Conservation (phyloP, 2,888 invertebrate species). For the Dicycla oo region DNA sequence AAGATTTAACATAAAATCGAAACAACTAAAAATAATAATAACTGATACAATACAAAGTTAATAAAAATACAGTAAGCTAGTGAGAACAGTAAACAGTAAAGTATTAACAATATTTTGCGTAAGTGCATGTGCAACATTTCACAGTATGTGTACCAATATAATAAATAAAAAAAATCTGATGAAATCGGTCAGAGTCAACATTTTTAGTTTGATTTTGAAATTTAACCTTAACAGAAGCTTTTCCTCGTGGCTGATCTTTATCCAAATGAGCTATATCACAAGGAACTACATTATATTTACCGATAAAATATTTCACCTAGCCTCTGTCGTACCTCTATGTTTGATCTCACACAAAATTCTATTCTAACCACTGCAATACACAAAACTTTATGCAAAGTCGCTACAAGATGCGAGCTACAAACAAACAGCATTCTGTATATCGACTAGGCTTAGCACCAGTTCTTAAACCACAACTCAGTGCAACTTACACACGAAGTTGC, state of each 20-base stretch:
- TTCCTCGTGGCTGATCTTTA: neutral
- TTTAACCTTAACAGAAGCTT: no score
- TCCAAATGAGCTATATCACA: neutral
- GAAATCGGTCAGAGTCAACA: neutral
- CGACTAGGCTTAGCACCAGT: conserved; percentile 41
- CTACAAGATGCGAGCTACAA: conserved; percentile 7
- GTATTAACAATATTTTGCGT: neutral
- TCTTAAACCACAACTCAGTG: conserved; percentile 42
- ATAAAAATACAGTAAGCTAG: no score
- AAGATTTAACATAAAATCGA: no score
- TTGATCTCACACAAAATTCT: neutral
- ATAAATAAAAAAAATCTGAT: neutral
- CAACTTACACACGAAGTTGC: conserved; percentile 35
- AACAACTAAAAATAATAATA: no score
- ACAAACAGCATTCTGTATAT: conserved; percentile 37
- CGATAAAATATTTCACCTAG: neutral
- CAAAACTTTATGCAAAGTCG: conserved; percentile 16
- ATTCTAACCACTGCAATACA: neutral
- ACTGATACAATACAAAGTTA: no score
- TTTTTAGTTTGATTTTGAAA: neutral
- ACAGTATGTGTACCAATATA: neutral
- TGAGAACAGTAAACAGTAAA: no score
- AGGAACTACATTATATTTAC: neutral
- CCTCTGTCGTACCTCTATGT: neutral
- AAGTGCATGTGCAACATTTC: neutral